Base-by-base conservation (phyloP, 2,888 invertebrate genomes). In the Euproctis similis region DNA sequence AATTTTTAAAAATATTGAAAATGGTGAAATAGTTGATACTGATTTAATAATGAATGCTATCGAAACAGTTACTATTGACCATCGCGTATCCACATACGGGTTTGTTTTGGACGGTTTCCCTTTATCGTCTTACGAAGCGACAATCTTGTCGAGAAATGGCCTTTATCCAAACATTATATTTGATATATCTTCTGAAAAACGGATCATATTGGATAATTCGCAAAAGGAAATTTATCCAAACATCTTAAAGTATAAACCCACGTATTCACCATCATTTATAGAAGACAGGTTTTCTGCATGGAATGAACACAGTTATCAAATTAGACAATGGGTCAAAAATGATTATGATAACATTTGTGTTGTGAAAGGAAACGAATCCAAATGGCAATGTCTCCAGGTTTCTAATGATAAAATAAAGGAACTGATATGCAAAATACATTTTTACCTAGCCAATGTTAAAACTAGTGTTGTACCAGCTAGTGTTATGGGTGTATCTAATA, bases 21-120 rank as follows among this genome's bases (percentile, higher is more conserved):
- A 54, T 21, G 89, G 88, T 7, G 59, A 77, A 39, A 61, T 64
- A 32, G 53, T 87, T 17, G 63, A 73, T 4, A 60, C 60, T 22
- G 78, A 86, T 39, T 60, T 81, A 35, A 54, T 87, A 10, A 70
- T 87, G 16, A 74, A 76, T 47, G 82, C 87, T 20, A 71, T 90
- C 8, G 86, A 88, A 57, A 80, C 82, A 22, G 66, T 76, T 18
- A 60, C 76, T 18, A 74, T 86, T 26, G 85, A 87, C 59, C 66
- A 76, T 27, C 72, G 72, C 28, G 66, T 74, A 6, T 48, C 69
- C 2, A 82, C 87, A 1, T 84, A 86, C 46, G 90, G 90, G n/a
- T 78, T 85, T 50, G 60, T 91, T 8, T 73, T 88, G 29, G 90
- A 90, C 53, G 90, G 89, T 1, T 87, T 89, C 59, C 90, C 89